These are phyloP conservation scores for Pomatorhinus ruficollis DNA, from an alignment of 2,113 vertebrate genomes.

Conservation along the genomic window DNA sequence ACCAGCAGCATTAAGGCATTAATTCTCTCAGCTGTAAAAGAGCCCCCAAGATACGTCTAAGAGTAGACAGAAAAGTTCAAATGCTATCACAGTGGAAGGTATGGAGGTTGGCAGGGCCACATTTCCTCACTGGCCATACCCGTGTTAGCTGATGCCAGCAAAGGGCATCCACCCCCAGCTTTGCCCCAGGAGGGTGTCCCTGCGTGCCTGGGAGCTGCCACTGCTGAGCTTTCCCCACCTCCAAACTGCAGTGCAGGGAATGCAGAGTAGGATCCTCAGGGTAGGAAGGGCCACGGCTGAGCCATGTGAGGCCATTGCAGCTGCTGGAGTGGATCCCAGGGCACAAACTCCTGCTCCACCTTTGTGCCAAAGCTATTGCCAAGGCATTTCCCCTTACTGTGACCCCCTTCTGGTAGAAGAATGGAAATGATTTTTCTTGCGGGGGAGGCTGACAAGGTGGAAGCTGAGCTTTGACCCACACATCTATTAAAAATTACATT, in stretches of 20 bases:
- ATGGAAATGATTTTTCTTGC: neutral
- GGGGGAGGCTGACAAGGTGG: neutral
- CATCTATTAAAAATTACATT: neutral
- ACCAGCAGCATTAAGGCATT: neutral
- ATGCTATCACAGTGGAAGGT: neutral
- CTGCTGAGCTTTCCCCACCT: neutral
- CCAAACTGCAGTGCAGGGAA: fast-evolving
- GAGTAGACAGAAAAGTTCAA: neutral
- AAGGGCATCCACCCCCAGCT: neutral
- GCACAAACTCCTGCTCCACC: neutral
- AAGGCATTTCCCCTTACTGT: neutral
- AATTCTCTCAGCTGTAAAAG: neutral
- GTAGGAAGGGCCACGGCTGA: neutral
- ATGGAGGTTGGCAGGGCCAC: fast-evolving
- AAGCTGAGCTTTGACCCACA: neutral
- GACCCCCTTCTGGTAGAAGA: neutral
- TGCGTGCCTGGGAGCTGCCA: neutral
- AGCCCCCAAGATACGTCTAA: neutral
- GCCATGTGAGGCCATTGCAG: neutral
- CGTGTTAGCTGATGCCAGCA: neutral
- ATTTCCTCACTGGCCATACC: fast-evolving
- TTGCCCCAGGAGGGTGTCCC: neutral
- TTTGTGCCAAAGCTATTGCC: neutral
- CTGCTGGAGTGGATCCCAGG: neutral
- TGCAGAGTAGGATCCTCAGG: neutral